Evolutionary conservation across 2,888 invertebrate species (phyloP), one percentile per base, ranked within the genome.

Genomic region (Euclidia mi): DNA sequence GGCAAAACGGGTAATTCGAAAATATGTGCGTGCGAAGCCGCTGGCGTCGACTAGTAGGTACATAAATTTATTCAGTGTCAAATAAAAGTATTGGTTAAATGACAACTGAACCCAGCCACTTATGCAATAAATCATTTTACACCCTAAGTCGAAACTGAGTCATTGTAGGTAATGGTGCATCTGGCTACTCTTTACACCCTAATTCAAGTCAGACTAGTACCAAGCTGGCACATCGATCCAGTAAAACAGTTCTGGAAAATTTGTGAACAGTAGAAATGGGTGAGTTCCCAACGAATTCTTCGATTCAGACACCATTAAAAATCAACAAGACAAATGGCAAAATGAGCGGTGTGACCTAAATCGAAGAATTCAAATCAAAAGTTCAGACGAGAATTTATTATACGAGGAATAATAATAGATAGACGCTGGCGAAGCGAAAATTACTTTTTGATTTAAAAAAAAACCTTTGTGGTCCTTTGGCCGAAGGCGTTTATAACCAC

Each of bases 271-370:
- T 6, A 28, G 3, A 29, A 64, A 44, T 32, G 17, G 15, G 40
- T 10, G 31, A 32, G 41, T 35, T 38, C 41, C 25, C 43, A 50
- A 55, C 48, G 48, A 56, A 67, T 71, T 71, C 41, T 41, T 52
- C 18, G 37, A 20, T 57, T 51, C 29, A 45, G 35, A 43, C 51
- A 49, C 49, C 61, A 74, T 81, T 76, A 71, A 76, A 71, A 79
- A 77, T 78, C 69, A 68, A 56, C 48, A n/a, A 38, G 49, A 61
- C 49, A 70, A 75, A 71, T 61, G 67, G 52, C 61, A 46, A 73
- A 78, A 76, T 71, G 73, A 71, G 67, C 68, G 69, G 42, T 46
- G 50, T 45, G 72, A 66, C 71, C 76, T 57, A 65, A 71, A 78
- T 78, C 55, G 37, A 52, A 72, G 41, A 67, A 55, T 65, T 53